phyloP scores from a whole-genome alignment of 2,113 vertebrate genomes.

The Lota lota region DNA sequence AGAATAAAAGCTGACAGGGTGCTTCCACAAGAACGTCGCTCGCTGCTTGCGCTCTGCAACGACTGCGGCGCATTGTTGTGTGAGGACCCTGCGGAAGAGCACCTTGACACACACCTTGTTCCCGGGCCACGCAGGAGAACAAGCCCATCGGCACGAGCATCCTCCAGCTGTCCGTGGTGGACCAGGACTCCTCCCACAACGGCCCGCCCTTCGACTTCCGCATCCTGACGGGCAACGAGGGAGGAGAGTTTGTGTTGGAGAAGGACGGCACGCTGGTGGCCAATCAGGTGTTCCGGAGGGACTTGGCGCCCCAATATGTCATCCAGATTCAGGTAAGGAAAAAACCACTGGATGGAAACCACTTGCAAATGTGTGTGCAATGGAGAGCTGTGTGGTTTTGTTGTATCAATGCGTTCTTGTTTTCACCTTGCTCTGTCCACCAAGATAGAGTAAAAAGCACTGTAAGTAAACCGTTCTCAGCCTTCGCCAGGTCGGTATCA shows the following conservation, averaged over 20 bases:
- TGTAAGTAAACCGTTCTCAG: too few relatives aligned
- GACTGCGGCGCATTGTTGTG: too few relatives aligned
- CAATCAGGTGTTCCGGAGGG: constrained; percentile 85
- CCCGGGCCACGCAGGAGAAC: constrained; percentile 82
- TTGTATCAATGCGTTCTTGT: too few relatives aligned
- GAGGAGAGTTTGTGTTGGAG: constrained; percentile 85
- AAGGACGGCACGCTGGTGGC: constrained; percentile 84
- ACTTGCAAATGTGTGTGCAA: too few relatives aligned
- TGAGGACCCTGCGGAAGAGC: neutral
- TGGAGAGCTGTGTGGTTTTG: too few relatives aligned
- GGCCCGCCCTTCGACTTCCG: constrained; percentile 90
- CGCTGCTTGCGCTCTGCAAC: too few relatives aligned
- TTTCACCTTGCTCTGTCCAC: too few relatives aligned
- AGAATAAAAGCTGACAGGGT: too few relatives aligned
- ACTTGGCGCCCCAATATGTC: constrained; percentile 80
- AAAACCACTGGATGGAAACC: neutral
- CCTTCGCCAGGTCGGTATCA: too few relatives aligned
- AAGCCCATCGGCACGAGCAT: constrained; percentile 92
- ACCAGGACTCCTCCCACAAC: constrained; percentile 93
- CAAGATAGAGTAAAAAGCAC: too few relatives aligned
- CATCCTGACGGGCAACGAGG: constrained; percentile 90
- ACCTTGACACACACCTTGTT: neutral
- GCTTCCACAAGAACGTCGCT: too few relatives aligned
- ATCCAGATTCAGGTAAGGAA: constrained; percentile 85
- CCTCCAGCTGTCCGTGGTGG: constrained; percentile 89